A percentile compares a stretch with the other conserved stretches of the same genome.
Evolutionary conservation across 1,140 invertebrate genomes (phyloP).

Genomic region (Cydia strobilella): DNA sequence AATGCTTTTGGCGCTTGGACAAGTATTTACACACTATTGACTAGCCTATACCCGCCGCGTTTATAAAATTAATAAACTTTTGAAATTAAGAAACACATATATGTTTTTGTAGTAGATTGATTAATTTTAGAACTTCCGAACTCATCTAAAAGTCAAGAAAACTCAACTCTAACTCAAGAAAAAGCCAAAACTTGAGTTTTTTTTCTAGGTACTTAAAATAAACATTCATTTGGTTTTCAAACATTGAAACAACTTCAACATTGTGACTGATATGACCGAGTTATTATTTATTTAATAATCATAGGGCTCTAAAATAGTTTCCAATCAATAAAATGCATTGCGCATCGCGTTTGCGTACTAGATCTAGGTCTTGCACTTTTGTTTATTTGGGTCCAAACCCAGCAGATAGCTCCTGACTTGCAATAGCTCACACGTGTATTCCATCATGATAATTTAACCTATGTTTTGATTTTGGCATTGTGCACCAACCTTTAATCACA

Average conservation of each 20-base stretch:
- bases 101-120: too few species aligned
- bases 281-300: background rate
- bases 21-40: too few species aligned
- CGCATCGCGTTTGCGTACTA: constrained; percentile 22
- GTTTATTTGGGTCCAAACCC: constrained; percentile 2
- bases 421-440: background rate
- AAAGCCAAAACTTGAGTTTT: too few species aligned
- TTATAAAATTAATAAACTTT: too few species aligned
- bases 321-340: background rate
- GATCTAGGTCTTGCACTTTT: constrained; percentile 21
- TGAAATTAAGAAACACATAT: too few species aligned
- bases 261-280: background rate
- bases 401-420: background rate
- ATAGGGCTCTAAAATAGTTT: background rate
- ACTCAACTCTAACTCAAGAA: too few species aligned
- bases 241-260: background rate
- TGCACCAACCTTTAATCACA: too few species aligned
- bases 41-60: too few species aligned
- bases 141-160: too few species aligned
- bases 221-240: background rate
- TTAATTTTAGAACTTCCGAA: too few species aligned
- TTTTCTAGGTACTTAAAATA: too few species aligned
- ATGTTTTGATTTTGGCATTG: background rate
- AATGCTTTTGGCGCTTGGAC: too few species aligned
- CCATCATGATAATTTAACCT: background rate